A percentile compares a stretch with the other conserved stretches of the same genome.
phyloP scores from a whole-genome alignment of 1,140 invertebrate species.

The Bombyx mandarina region DNA sequence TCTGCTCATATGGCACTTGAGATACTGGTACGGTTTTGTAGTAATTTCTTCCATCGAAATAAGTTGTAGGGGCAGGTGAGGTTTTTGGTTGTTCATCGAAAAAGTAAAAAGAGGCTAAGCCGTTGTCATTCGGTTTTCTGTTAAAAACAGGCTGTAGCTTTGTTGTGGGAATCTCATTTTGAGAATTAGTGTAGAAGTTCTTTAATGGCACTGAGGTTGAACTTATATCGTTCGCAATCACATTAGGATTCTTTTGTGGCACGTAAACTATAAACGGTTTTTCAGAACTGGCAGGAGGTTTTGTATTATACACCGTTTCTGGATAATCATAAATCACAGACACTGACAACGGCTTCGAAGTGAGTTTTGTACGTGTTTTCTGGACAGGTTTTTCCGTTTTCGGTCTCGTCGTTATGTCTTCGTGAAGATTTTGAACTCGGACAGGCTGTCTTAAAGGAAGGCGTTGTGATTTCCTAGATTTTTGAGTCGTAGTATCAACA shows the following conservation, averaged over 20 bases:
- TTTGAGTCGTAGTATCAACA: slow-evolving; percentile 42
- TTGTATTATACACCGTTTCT: slow-evolving; percentile 50
- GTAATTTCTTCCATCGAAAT: slow-evolving; percentile 64
- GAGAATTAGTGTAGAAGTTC: slow-evolving; percentile 72
- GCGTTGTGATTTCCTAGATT: slow-evolving; percentile 47
- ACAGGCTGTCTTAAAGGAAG: slow-evolving; percentile 47
- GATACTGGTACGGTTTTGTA: slow-evolving; percentile 57
- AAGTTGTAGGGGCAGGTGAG: slow-evolving; percentile 42
- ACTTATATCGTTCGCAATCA: slow-evolving; percentile 50
- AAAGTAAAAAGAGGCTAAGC: slow-evolving; percentile 72
- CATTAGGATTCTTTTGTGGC: slow-evolving; percentile 44
- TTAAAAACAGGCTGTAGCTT: slow-evolving; percentile 64
- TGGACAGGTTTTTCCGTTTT: slow-evolving; percentile 59
- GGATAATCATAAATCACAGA: slow-evolving; percentile 59
- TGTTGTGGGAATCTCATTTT: slow-evolving; percentile 71
- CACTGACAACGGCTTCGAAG: slow-evolving; percentile 62
- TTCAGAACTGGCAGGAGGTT: slow-evolving; percentile 50
- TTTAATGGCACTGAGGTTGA: slow-evolving; percentile 74
- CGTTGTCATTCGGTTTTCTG: slow-evolving; percentile 59
- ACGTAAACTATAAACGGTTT: slow-evolving; percentile 69
- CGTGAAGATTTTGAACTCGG: slow-evolving; percentile 45
- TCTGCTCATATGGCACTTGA: slow-evolving; percentile 27
- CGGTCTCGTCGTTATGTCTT: slow-evolving; percentile 42
- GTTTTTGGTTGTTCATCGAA: slow-evolving; percentile 71
- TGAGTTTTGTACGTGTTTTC: slow-evolving; percentile 60